Conservation (phyloP, 2,888 invertebrate genomes). For the Brachypterus glaber region DNA sequence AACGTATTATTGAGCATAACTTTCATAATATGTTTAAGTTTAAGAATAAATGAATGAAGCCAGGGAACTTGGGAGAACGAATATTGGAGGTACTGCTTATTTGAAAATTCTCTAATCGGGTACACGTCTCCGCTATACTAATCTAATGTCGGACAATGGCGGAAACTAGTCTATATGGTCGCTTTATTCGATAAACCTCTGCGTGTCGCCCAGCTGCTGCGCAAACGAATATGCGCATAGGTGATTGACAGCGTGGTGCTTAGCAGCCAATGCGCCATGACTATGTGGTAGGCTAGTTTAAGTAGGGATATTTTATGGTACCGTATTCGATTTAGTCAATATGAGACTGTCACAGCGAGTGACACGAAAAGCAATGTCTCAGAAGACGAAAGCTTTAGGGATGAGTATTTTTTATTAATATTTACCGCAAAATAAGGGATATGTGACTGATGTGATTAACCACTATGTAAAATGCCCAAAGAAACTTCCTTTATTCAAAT, state of each 20-base stretch:
- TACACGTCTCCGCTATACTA: slow-evolving; percentile 37
- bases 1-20: slow-evolving; percentile 26
- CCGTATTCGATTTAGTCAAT: no score
- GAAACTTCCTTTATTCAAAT: slow-evolving; percentile 40
- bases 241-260: no score
- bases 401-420: no score
- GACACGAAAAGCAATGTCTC: no score
- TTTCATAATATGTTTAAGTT: slow-evolving; percentile 16
- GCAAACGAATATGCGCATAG: no score
- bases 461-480: slow-evolving; percentile 37
- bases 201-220: slow-evolving; percentile 21
- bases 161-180: slow-evolving; percentile 35
- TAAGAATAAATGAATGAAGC: slow-evolving; percentile 28
- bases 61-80: slow-evolving; percentile 31
- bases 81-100: slow-evolving; percentile 30
- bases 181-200: slow-evolving; percentile 31
- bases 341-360: no score
- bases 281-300: no score
- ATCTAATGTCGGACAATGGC: slow-evolving; percentile 35
- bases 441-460: slow-evolving; percentile 26
- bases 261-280: no score
- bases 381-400: no score
- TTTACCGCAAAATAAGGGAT: slow-evolving; percentile 24
- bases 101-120: slow-evolving; percentile 32
- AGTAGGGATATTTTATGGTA: no score